Percentiles rank a stretch among this genome's conserved stretches.
These are phyloP conservation scores for Microchirus variegatus DNA, from an alignment of 2,797 vertebrate species.

Conservation along the genomic window DNA sequence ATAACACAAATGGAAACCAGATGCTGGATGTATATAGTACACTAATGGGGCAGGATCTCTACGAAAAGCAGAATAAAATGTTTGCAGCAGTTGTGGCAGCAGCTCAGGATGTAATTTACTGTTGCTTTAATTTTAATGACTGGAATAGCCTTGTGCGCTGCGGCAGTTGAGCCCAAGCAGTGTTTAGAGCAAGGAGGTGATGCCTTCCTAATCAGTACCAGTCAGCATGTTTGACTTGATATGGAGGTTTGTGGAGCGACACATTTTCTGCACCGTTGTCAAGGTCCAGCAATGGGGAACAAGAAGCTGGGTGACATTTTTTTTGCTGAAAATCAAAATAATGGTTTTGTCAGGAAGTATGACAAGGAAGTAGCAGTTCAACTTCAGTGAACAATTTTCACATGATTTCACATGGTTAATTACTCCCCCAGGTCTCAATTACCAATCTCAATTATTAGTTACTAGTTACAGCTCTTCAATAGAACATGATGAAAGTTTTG, in stretches of 20 bases:
- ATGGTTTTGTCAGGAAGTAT: no score
- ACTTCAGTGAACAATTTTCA: no score
- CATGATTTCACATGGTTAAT: no score
- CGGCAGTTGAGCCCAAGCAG: slow-evolving; percentile 29
- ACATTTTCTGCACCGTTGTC: neutral
- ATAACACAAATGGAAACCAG: slow-evolving; percentile 65
- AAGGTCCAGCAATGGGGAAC: neutral
- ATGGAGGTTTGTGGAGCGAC: slow-evolving; percentile 5
- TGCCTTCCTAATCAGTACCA: slow-evolving; percentile 39
- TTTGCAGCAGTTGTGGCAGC: slow-evolving; percentile 41
- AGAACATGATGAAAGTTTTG: no score
- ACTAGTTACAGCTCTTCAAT: no score
- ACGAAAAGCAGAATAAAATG: slow-evolving; percentile 37
- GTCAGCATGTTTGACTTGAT: slow-evolving; percentile 31
- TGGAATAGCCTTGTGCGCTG: slow-evolving; percentile 28
- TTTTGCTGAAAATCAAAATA: no score
- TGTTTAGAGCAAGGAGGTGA: slow-evolving; percentile 42
- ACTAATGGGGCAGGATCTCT: slow-evolving; percentile 57
- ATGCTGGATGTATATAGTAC: slow-evolving; percentile 58
- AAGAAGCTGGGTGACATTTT: neutral
- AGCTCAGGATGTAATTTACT: slow-evolving; percentile 56
- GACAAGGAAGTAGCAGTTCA: no score
- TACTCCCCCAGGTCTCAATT: no score
- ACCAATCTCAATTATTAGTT: no score
- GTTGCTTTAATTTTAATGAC: slow-evolving; percentile 59